These are phyloP conservation scores for Zoanthus solanderi DNA, from an alignment of 92 coral and sea anemone genomes.

Conservation along the genomic window DNA sequence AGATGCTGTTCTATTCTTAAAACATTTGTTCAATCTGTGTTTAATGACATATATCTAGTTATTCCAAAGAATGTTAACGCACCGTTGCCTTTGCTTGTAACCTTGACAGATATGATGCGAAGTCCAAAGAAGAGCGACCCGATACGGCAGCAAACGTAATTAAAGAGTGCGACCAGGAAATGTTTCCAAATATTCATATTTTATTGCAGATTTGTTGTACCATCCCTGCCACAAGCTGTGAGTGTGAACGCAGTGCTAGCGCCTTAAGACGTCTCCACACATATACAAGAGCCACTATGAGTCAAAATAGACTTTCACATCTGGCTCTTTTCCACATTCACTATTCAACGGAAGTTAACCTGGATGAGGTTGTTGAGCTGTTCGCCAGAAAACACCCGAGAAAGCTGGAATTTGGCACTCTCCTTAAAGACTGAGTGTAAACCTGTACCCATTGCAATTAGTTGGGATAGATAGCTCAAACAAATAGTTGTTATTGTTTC, in stretches of 20 bases:
- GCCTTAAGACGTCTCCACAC: neutral
- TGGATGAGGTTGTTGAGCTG: constrained; percentile 8
- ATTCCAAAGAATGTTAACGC: constrained; percentile 20
- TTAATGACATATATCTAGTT: constrained; percentile 16
- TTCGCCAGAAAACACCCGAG: constrained; percentile 15
- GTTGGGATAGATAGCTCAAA: neutral
- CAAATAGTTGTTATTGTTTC: too few relatives aligned
- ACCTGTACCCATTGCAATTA: neutral
- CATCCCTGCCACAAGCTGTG: too few relatives aligned
- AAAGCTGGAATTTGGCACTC: constrained; percentile 19
- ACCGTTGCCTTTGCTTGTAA: constrained; percentile 4
- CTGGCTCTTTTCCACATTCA: constrained; percentile 22
- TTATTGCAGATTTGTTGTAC: neutral
- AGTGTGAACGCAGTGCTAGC: too few relatives aligned
- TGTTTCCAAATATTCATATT: neutral
- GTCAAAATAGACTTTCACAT: constrained; percentile 11
- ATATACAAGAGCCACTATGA: constrained; percentile 19
- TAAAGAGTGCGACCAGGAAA: constrained; percentile 2
- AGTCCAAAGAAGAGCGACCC: constrained; percentile 9
- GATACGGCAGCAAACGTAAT: neutral
- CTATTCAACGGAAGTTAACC: constrained; percentile 13
- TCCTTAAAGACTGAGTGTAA: constrained; percentile 11
- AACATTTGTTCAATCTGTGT: constrained; percentile 24
- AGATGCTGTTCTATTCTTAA: constrained; percentile 23
- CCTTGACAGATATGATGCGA: constrained; percentile 17